phyloP scores from a whole-genome alignment of 2,113 vertebrate species.

The Apteryx mantelli region DNA sequence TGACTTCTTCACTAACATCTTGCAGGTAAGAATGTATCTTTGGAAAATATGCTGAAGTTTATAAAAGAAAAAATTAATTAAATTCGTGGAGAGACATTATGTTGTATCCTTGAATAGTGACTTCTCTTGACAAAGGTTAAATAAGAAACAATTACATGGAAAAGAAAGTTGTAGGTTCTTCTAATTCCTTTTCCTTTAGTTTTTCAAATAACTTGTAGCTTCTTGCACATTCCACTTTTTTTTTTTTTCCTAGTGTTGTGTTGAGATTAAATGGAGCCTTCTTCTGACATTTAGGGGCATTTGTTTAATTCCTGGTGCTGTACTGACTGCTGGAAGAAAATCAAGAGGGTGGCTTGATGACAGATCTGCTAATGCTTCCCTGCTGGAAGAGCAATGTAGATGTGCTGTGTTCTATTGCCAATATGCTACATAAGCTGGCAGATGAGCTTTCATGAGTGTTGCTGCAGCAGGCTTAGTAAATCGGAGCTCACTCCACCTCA shows the following conservation, averaged over 20 bases:
- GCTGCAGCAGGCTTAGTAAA: no score
- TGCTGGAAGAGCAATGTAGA: neutral
- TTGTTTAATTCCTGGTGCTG: neutral
- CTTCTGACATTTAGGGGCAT: neutral
- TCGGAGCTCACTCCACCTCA: neutral
- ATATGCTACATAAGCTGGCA: neutral
- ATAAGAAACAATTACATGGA: neutral
- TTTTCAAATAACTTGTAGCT: neutral
- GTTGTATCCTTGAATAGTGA: neutral
- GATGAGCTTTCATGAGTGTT: neutral
- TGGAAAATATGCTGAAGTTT: neutral
- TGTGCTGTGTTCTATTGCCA: neutral
- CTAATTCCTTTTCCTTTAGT: neutral
- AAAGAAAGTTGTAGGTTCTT: neutral
- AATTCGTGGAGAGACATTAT: rapidly evolving
- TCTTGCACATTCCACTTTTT: neutral
- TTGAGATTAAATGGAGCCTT: neutral
- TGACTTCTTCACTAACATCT: conserved; percentile 97
- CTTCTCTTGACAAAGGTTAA: neutral
- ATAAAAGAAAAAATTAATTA: neutral
- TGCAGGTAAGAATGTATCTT: conserved; percentile 84
- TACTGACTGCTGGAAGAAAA: neutral
- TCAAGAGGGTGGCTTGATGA: neutral
- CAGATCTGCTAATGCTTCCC: neutral
- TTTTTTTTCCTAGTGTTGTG: rapidly evolving